Percentiles rank a stretch among this genome's conserved stretches.
These are phyloP conservation scores for Porites rus DNA, from an alignment of 92 coral and sea anemone species.

Conservation along the genomic window DNA sequence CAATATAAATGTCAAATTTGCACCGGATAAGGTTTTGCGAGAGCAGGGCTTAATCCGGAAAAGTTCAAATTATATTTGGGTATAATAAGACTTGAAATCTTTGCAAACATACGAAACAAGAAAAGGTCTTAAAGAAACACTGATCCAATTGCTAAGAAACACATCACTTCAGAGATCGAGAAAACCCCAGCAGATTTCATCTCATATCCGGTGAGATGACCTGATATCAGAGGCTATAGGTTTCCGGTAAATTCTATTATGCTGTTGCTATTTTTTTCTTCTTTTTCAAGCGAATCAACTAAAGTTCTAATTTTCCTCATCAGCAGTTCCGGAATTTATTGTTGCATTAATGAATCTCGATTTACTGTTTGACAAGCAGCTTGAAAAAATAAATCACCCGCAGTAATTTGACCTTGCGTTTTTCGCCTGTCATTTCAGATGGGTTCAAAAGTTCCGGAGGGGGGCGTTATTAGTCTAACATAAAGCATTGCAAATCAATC, in stretches of 20 bases:
- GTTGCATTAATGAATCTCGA: background rate
- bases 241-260: constrained; percentile 19
- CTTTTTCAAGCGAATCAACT: background rate
- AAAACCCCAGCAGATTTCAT: background rate
- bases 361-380: background rate
- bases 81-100: background rate
- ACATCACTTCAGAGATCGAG: background rate
- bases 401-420: background rate
- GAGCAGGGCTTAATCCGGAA: constrained; percentile 7
- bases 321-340: constrained; percentile 36
- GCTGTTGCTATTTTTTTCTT: background rate
- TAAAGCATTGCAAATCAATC: background rate
- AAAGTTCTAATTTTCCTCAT: background rate
- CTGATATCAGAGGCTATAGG: background rate
- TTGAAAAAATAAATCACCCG: constrained; percentile 19
- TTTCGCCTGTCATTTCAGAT: background rate
- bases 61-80: background rate
- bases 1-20: background rate
- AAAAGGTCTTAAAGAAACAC: background rate
- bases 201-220: constrained; percentile 4
- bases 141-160: background rate
- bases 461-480: background rate
- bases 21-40: constrained; percentile 3
- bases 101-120: background rate
- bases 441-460: background rate